Evolutionary conservation across 92 coral and sea anemone genomes (phyloP), one percentile per base, ranked within the genome.

Genomic region (Palythoa caribaeorum): DNA sequence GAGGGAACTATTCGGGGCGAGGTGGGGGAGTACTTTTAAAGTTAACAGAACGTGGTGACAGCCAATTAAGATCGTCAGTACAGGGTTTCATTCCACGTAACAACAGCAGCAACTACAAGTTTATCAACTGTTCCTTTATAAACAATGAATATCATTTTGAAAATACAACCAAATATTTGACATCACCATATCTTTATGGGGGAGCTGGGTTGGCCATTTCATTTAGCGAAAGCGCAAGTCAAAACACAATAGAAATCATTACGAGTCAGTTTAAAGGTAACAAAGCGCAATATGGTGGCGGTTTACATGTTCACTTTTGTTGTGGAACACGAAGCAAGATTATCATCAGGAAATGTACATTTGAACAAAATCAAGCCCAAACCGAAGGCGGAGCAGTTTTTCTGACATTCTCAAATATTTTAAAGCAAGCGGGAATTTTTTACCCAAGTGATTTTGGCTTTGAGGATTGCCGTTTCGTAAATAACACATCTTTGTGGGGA

Each of bases 401-500:
- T 20, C 8, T 79, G 37, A 70, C 17, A 1, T 63, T 63, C 17
- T 38, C 70, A 79, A 79, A 79, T 17, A 57, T 55, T 48, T 20
- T 16, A 7, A 62, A 79, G 14, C 6, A 7, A 11, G 11, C 68
- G 19, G 66, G 68, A 20, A 15, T 38, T 16, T 76, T 71, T 51
- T 54, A 55, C 12, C 88, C 87, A 21, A 88, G 92, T 72, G 80
- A 83, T 7, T 80, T 94, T 38, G 74, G 50, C 6, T 53, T 88
- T 15, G 53, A 71, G 78, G 71, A 88, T 52, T 94, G 97, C 40
- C 59, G 13, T 59, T 94, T 94, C 65, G 80, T 20, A 7, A 90
- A 90, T 84, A 94, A 94, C 81, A 85, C 89, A 63, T 91, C 95
- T 1, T 53, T 77, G 4, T 94, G 91, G 97, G 97, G 97, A 44